Percentiles rank a stretch among this genome's conserved stretches.
phyloP scores from a whole-genome alignment of 2,797 vertebrate species.

The Catharus ustulatus region DNA sequence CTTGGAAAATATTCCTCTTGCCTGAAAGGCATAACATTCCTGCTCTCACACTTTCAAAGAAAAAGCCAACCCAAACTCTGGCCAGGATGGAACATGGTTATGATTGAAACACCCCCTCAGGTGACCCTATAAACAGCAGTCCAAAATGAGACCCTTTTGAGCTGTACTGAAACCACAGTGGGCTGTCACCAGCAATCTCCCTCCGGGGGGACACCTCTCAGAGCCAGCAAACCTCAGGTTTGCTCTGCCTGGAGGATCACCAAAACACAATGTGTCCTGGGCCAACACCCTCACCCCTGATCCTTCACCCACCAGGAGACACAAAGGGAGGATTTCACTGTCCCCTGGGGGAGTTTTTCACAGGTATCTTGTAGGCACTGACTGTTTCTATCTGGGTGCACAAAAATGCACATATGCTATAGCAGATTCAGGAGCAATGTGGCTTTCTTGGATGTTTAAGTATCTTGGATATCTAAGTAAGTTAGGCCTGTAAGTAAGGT shows the following conservation, averaged over 20 bases:
- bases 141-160: background rate
- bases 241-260: background rate
- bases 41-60: background rate
- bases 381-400: background rate
- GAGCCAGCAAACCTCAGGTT: background rate
- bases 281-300: rapidly evolving
- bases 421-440: background rate
- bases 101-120: background rate
- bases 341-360: background rate
- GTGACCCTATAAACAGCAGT: background rate
- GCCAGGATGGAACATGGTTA: background rate
- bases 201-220: background rate
- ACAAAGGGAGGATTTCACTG: background rate
- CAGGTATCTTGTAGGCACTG: background rate
- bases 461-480: background rate
- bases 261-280: rapidly evolving
- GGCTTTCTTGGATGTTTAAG: background rate
- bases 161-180: background rate
- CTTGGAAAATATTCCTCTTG: background rate
- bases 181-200: background rate
- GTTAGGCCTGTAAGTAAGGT: background rate
- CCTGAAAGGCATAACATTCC: background rate
- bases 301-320: background rate
- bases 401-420: background rate
- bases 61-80: background rate